A percentile compares a stretch with the other conserved stretches of the same genome.
These are phyloP conservation scores for Crax fasciolata DNA, from an alignment of 2,797 vertebrate genomes.

Conservation along the genomic window DNA sequence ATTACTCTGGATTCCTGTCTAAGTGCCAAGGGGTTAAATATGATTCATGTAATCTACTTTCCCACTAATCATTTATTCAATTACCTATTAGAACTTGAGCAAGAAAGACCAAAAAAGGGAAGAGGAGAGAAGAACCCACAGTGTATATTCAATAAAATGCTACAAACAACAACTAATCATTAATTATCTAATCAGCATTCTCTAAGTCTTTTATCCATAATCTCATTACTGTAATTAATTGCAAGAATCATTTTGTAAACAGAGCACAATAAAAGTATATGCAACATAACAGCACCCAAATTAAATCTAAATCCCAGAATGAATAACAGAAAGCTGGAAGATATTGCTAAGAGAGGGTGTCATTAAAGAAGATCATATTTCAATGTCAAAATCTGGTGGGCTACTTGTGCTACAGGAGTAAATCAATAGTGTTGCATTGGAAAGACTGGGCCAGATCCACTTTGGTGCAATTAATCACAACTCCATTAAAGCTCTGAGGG, in stretches of 20 bases:
- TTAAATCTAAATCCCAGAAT: constrained; percentile 75
- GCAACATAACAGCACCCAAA: constrained; percentile 62
- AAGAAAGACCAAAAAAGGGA: constrained; percentile 60
- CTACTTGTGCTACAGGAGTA: constrained; percentile 38
- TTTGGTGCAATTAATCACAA: constrained; percentile 66
- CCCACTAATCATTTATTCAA: constrained; percentile 72
- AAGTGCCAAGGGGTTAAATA: constrained; percentile 66
- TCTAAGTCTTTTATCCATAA: constrained; percentile 39
- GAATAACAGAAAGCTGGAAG: constrained; percentile 59
- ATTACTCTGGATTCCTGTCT: constrained; percentile 46
- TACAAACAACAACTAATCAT: constrained; percentile 41
- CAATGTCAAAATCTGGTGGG: constrained; percentile 65
- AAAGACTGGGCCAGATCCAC: constrained; percentile 35
- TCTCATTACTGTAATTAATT: constrained; percentile 74
- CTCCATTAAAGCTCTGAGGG: constrained; percentile 44
- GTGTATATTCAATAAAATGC: constrained; percentile 45
- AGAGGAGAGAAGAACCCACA: constrained; percentile 1
- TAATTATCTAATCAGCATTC: constrained; percentile 72
- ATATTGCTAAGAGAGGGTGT: constrained; percentile 18
- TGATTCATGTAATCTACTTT: constrained; percentile 70
- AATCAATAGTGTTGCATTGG: constrained; percentile 62
- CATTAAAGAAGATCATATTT: constrained; percentile 56
- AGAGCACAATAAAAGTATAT: constrained; percentile 65
- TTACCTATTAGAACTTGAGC: constrained; percentile 55
- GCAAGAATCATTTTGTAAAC: constrained; percentile 61